phyloP scores from a whole-genome alignment of 2,797 vertebrate genomes.

The Xenentodon cancila region DNA sequence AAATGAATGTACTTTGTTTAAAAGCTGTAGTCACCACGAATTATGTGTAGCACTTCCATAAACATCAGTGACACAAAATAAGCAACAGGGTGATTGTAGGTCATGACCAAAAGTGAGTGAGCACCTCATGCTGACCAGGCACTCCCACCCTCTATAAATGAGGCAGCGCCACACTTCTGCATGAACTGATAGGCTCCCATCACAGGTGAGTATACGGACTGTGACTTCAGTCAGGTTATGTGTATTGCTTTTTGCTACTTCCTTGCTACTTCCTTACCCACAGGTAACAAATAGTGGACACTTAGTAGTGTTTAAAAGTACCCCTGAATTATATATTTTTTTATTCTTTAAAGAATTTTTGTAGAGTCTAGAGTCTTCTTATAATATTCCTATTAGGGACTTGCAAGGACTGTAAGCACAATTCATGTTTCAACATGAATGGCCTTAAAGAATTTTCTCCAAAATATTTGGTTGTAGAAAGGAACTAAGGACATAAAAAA shows the following conservation, averaged over 20 bases:
- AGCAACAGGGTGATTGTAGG: conserved; percentile 29
- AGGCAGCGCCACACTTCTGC: conserved; percentile 11
- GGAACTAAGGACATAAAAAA: too few species aligned
- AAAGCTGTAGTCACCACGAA: conserved; percentile 1
- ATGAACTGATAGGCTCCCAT: conserved; percentile 40
- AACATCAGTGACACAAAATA: conserved; percentile 24
- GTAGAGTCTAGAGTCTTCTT: too few species aligned
- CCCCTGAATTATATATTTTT: too few species aligned
- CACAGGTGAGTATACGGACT: conserved; percentile 44
- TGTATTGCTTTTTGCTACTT: not conserved
- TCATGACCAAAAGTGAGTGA: conserved; percentile 52
- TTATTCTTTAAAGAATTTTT: too few species aligned
- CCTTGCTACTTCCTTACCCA: not conserved
- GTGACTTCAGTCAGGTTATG: not conserved
- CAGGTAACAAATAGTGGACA: too few species aligned
- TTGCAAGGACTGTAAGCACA: not conserved
- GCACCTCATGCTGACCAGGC: conserved; percentile 38
- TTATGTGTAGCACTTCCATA: not conserved
- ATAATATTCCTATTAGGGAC: not conserved
- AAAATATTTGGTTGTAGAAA: too few species aligned
- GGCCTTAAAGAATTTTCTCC: not conserved
- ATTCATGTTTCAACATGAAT: not conserved
- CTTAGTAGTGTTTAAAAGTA: too few species aligned
- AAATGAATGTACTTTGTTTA: not conserved
- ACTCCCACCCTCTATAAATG: conserved; percentile 54